Evolutionary conservation across 2,797 vertebrate genomes (phyloP), one percentile per base, ranked within the genome.

Genomic region (Eupleurogrammus muticus): DNA sequence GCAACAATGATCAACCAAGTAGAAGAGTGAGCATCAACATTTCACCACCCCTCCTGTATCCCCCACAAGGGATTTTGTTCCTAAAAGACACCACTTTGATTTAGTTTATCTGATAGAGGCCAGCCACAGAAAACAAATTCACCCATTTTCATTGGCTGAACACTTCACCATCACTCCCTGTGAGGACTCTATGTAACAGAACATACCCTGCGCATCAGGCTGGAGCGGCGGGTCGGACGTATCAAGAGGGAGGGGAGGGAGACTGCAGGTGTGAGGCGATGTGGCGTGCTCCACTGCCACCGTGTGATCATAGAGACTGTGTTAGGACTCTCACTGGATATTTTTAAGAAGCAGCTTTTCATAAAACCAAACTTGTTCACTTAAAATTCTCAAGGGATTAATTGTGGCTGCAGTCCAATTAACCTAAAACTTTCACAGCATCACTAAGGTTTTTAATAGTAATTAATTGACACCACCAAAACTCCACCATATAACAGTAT

Each of bases 181-280:
- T 81, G 65, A 78, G 36, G 3, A 17, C 53, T 21, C 34, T 48
- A 75, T 20, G 7, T 61, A 46, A 61, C 49, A 11, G 67, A 57
- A 84, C 90, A 0, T 94, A 93, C 93, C 93, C 20, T 88, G 48
- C 87, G 56, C 11, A 81, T 23, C 36, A 88, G 79, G 62, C 84
- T 80, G 77, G 69, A 54, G 66, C 83, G 89, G 60, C 74, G 57
- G 35, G 79, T 5, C 35, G 90, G 17, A 7, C 89, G 91, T 0
- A 75, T 14, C 79, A 90, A 73, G 7, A 95, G 92, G 67, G 93
- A 93, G 57, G 93, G 93, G 68, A 94, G 91, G 73, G 93, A 94
- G 63, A 70, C 87, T 79, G 91, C 91, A 24, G 88, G 84, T 9
- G 88, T 50, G n/a, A 94, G 93, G 1, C 90, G 83, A 34, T 74